Evolutionary conservation across 2,797 vertebrate genomes (phyloP).

Genomic region (Pagetopsis macropterus): DNA sequence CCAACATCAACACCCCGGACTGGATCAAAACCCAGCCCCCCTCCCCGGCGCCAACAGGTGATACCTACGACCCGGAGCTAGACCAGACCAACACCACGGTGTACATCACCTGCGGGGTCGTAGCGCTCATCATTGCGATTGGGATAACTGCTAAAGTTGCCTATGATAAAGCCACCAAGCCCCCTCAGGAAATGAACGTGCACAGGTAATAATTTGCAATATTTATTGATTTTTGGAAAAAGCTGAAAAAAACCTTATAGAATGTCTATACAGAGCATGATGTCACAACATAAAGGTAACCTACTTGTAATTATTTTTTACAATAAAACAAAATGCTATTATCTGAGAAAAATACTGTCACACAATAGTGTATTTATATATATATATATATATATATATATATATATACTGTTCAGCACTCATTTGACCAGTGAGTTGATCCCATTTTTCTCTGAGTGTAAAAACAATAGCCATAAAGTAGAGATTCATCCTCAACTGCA

Average conservation of each 20-base stretch:
- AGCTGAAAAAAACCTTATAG: accelerated
- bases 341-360: neutral
- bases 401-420: too few relatives aligned
- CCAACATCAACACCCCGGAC: slow-evolving; percentile 94
- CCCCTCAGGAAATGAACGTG: slow-evolving; percentile 98
- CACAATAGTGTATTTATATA: neutral
- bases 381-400: too few relatives aligned
- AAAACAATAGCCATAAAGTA: neutral
- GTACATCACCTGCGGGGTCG: slow-evolving; percentile 96
- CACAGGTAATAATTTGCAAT: slow-evolving; percentile 87
- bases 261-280: neutral
- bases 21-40: slow-evolving; percentile 92
- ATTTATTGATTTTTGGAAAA: neutral
- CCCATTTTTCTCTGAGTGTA: neutral
- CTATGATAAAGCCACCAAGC: slow-evolving; percentile 95
- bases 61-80: slow-evolving; percentile 93
- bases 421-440: neutral
- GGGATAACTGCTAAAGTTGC: slow-evolving; percentile 96
- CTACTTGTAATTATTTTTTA: too few relatives aligned
- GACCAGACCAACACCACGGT: slow-evolving; percentile 98
- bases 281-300: neutral
- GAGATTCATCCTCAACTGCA: slow-evolving; percentile 16
- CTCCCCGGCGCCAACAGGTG: slow-evolving; percentile 86
- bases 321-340: too few relatives aligned
- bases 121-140: slow-evolving; percentile 92